Evolutionary conservation across 2,113 vertebrate species (phyloP).

Genomic region (Lethenteron reissneri): DNA sequence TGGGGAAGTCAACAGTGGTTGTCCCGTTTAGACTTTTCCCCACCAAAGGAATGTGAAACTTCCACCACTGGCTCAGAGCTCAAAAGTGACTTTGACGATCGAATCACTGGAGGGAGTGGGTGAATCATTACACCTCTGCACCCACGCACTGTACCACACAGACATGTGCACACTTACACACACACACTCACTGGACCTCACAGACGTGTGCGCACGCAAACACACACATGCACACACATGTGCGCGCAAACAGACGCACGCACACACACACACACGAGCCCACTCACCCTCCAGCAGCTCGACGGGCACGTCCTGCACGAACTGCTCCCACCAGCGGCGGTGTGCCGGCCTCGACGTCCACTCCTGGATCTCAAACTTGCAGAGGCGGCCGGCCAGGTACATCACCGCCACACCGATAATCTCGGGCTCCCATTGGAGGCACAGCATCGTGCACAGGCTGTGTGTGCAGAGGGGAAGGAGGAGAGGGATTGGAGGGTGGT

Average conservation of each 20-base stretch:
- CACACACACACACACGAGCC: neutral
- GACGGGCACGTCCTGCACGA: conserved; percentile 90
- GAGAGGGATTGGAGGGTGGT: neutral
- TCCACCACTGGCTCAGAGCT: too few species aligned
- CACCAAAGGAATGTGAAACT: too few species aligned
- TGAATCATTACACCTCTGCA: too few species aligned
- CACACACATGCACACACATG: neutral
- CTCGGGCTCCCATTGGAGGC: conserved; percentile 93
- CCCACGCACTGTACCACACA: too few species aligned
- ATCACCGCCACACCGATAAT: conserved; percentile 95
- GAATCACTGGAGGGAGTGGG: too few species aligned
- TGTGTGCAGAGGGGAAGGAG: conserved; percentile 7
- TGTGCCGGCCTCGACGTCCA: conserved; percentile 90
- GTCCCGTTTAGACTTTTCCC: too few species aligned
- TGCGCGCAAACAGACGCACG: neutral
- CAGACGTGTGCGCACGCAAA: too few species aligned
- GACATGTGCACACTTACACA: too few species aligned
- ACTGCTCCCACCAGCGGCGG: conserved; percentile 94
- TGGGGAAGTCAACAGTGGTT: too few species aligned
- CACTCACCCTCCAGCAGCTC: conserved; percentile 71
- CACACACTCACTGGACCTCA: too few species aligned
- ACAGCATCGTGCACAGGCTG: conserved; percentile 88
- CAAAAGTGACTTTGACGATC: too few species aligned
- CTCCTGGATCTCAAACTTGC: conserved; percentile 94
- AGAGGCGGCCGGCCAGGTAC: conserved; percentile 83